phyloP scores from a whole-genome alignment of 2,888 invertebrate species.

The Prosopocoilus inquinatus region DNA sequence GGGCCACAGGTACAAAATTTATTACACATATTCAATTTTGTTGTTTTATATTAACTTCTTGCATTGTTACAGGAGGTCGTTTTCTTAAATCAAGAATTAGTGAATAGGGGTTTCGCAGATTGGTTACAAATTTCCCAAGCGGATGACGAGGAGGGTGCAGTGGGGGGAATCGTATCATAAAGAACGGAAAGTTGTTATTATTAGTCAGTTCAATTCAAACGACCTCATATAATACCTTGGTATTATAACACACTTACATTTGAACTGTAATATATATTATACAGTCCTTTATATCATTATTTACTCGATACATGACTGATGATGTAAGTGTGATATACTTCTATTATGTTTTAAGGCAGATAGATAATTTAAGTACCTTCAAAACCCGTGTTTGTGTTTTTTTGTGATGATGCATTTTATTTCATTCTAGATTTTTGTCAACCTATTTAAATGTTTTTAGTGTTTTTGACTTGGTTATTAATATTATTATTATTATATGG shows the following conservation, averaged over 20 bases:
- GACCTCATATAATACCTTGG: too few relatives aligned
- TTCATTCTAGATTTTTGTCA: not conserved
- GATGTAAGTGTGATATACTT: too few relatives aligned
- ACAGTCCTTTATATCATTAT: too few relatives aligned
- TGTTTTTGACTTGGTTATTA: not conserved
- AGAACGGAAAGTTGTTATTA: slow-evolving; percentile 4
- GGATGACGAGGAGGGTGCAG: slow-evolving; percentile 17
- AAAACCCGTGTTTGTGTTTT: slow-evolving; percentile 1
- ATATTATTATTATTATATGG: not conserved
- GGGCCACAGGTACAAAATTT: slow-evolving; percentile 61
- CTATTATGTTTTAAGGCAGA: too few relatives aligned
- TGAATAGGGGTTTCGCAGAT: slow-evolving; percentile 78
- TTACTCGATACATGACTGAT: too few relatives aligned
- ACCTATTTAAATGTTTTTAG: not conserved
- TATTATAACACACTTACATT: too few relatives aligned
- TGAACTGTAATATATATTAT: too few relatives aligned
- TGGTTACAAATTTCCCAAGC: slow-evolving; percentile 53
- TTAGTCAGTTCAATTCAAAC: not conserved
- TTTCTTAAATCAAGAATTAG: slow-evolving; percentile 84
- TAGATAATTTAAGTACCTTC: not conserved
- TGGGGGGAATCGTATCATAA: slow-evolving; percentile 15
- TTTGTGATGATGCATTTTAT: slow-evolving; percentile 11
- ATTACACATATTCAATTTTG: not conserved
- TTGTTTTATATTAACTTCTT: slow-evolving; percentile 3
- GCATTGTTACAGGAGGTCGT: slow-evolving; percentile 66